Base-by-base conservation (phyloP, 2,888 invertebrate genomes). In the Axea sp. region DNA sequence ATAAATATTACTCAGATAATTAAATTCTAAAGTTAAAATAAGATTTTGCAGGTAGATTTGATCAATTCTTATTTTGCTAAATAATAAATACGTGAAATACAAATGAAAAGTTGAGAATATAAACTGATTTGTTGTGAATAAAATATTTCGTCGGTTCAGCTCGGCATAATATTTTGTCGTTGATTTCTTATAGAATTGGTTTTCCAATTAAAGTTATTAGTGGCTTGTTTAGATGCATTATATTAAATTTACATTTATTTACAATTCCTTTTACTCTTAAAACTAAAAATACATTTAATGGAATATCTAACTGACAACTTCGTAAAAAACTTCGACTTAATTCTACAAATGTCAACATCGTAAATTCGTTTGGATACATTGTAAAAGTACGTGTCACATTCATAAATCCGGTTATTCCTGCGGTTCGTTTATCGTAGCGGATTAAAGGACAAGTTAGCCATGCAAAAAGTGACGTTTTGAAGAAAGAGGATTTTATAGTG, bases 391-490 rank as follows among this genome's bases (percentile, higher is more conserved):
- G 12, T 35, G 49, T 57, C 30, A 64, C 64, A 64, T 64, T 64
- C 64, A 65, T 64, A 64, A 57, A 57, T 57, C 64, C 51, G 35
- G 47, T 28, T 59, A 57, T 64, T 72, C 57, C 47, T 28, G 64
- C 64, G 64, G 72, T 64, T 57, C 64, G 57, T 64, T 72, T 64
- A 72, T 64, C 72, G 72, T 59, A 28, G 33, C 57, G 64, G 72
- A 72, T 64, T 57, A 72, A 72, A 64, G 57, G 72, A 72, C 72
- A 72, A 72, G 72, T 72, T 72, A 28, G 51, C 31, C 14, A 35
- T 43, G 55, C 64, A 72, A 72, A 72, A 72, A 72, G 57, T 72
- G 72, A 72, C 72, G 51, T 64, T 72, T 64, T 64, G 64, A 68
- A 69, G 67, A 55, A 64, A 69, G 51, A 43, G 37, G 37, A 64